Conservation (phyloP, 1,140 invertebrate genomes). For the Caligus rogercresseyi region DNA sequence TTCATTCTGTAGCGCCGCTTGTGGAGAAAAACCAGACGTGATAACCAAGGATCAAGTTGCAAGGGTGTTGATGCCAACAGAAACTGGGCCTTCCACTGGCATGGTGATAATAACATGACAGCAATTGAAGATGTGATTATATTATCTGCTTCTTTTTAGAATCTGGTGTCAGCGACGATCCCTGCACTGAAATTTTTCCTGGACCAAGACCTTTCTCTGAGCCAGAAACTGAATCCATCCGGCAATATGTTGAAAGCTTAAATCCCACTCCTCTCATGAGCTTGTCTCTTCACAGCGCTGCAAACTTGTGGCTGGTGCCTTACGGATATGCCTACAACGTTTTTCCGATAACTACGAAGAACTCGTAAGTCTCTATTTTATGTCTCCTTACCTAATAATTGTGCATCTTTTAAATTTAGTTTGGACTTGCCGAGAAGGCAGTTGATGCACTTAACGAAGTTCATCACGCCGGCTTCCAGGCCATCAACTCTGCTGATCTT, state of each 20-base stretch:
- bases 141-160: neutral
- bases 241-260: slow-evolving; percentile 8
- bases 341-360: slow-evolving; percentile 13
- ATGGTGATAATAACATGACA: neutral
- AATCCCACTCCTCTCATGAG: slow-evolving; percentile 8
- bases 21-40: slow-evolving; percentile 26
- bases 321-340: slow-evolving; percentile 18
- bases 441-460: slow-evolving; percentile 16
- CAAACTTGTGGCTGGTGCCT: slow-evolving; percentile 17
- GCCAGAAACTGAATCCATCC: slow-evolving; percentile 8
- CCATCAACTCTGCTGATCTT: slow-evolving; percentile 19
- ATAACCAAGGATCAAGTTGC: slow-evolving; percentile 20
- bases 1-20: slow-evolving; percentile 22
- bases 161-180: slow-evolving; percentile 26
- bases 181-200: slow-evolving; percentile 31
- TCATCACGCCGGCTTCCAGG: slow-evolving; percentile 15
- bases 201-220: slow-evolving; percentile 30
- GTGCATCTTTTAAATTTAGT: slow-evolving; percentile 24
- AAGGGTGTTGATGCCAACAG: slow-evolving; percentile 26
- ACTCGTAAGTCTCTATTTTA: neutral
- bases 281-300: slow-evolving; percentile 7
- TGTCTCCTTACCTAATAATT: neutral
- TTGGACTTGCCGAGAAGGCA: slow-evolving; percentile 1
- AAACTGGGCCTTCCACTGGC: slow-evolving; percentile 25
- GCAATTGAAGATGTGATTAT: neutral